Evolutionary conservation across 1,140 invertebrate genomes (phyloP).

Genomic region (Leptestheria dahalacensis): DNA sequence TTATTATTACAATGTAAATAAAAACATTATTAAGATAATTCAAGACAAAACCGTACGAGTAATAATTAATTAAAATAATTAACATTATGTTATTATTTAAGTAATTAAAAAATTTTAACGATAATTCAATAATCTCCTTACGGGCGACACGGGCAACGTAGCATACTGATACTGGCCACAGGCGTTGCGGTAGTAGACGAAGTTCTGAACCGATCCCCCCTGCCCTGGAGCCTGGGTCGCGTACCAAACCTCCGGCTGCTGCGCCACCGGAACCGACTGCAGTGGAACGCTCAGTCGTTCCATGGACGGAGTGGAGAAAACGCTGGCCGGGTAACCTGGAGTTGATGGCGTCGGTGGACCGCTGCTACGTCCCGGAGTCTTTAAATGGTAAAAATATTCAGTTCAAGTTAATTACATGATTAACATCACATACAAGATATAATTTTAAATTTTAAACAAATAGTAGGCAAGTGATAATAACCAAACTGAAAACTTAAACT

Average conservation of each 20-base stretch:
- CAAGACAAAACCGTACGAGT: too few relatives aligned
- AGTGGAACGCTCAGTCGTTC: neutral
- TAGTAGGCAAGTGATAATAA: too few relatives aligned
- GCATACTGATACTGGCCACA: neutral
- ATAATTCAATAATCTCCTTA: neutral
- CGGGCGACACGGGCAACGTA: neutral
- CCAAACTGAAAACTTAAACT: too few relatives aligned
- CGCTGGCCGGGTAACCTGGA: neutral
- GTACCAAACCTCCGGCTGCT: neutral
- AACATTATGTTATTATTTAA: too few relatives aligned
- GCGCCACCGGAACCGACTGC: neutral
- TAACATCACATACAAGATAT: too few relatives aligned
- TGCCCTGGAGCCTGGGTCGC: neutral
- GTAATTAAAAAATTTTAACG: neutral
- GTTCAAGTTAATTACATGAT: too few relatives aligned
- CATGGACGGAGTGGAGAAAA: neutral
- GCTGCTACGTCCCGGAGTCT: too few relatives aligned
- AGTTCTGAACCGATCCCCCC: neutral
- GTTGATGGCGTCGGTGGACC: neutral
- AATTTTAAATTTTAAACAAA: too few relatives aligned
- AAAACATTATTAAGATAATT: too few relatives aligned
- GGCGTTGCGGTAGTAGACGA: neutral
- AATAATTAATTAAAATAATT: too few relatives aligned
- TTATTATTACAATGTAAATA: too few relatives aligned
- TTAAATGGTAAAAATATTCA: too few relatives aligned